phyloP scores from a whole-genome alignment of 1,140 invertebrate genomes.

The Pseudomyrmex gracilis region DNA sequence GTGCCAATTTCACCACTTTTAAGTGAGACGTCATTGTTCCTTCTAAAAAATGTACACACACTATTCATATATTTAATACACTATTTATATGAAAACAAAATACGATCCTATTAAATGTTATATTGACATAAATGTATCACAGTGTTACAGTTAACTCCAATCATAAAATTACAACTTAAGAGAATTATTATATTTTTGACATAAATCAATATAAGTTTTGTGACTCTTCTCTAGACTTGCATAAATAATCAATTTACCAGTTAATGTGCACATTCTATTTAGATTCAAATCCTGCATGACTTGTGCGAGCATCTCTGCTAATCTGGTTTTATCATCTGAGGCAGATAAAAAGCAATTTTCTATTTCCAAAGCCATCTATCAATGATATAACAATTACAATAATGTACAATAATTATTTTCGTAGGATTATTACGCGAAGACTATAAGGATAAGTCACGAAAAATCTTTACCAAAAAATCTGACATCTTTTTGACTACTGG shows the following conservation, averaged over 20 bases:
- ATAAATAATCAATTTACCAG: constrained; percentile 85
- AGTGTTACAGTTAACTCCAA: too few species aligned
- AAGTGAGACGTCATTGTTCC: constrained; percentile 93
- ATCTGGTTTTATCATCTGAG: constrained; percentile 87
- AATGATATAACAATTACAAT: constrained; percentile 34
- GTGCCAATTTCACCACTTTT: constrained; percentile 91
- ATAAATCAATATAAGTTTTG: too few species aligned
- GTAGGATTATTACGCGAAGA: neutral
- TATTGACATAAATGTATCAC: too few species aligned
- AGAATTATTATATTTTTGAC: too few species aligned
- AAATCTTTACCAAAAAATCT: constrained; percentile 91
- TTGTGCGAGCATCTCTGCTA: constrained; percentile 91
- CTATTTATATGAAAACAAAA: neutral
- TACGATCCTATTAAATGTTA: neutral
- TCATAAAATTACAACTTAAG: too few species aligned
- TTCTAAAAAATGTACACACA: constrained; percentile 84
- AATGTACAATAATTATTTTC: neutral
- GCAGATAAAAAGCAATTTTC: constrained; percentile 92
- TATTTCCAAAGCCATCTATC: constrained; percentile 92
- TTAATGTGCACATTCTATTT: constrained; percentile 91
- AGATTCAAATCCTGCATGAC: constrained; percentile 93
- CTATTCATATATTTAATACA: neutral
- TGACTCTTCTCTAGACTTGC: too few species aligned
- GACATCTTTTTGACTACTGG: constrained; percentile 96
- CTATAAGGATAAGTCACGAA: neutral